phyloP scores from a whole-genome alignment of 2,888 invertebrate species.

The Andricus curvator region DNA sequence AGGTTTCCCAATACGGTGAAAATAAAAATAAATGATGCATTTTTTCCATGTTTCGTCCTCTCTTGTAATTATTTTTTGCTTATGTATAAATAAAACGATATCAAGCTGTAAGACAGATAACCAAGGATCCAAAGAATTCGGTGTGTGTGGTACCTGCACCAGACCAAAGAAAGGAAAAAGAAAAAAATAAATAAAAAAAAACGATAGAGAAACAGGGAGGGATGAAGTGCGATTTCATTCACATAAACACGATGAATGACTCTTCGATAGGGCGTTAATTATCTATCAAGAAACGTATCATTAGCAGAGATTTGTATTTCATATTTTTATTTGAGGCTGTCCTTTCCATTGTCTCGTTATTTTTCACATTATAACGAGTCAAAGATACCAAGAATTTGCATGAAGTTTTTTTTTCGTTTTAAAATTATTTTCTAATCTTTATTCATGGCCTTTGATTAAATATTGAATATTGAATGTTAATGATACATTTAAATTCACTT shows the following conservation, averaged over 20 bases:
- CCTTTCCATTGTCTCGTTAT: constrained; percentile 9
- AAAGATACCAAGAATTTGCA: background rate
- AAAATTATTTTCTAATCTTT: background rate
- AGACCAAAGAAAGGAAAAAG: background rate
- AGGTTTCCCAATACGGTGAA: constrained; percentile 60
- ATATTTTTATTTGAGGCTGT: background rate
- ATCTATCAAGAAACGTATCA: constrained; percentile 27
- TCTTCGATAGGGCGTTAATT: constrained; percentile 24
- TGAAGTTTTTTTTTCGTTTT: background rate
- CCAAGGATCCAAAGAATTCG: constrained; percentile 37
- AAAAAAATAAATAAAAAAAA: background rate
- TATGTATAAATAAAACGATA: constrained; percentile 65
- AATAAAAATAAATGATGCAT: constrained; percentile 52
- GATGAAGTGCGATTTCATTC: constrained; percentile 37
- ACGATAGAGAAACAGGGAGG: constrained; percentile 51
- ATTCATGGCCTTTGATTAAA: background rate
- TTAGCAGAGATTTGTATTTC: constrained; percentile 15
- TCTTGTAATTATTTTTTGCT: constrained; percentile 68
- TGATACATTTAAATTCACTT: background rate
- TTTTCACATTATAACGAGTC: background rate
- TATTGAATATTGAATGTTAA: background rate
- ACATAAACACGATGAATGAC: constrained; percentile 28
- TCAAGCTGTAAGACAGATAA: constrained; percentile 30
- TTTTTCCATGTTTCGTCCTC: constrained; percentile 60
- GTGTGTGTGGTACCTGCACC: background rate